These are phyloP conservation scores for Ypsolopha sequella DNA, from an alignment of 2,888 invertebrate genomes.

Conservation along the genomic window DNA sequence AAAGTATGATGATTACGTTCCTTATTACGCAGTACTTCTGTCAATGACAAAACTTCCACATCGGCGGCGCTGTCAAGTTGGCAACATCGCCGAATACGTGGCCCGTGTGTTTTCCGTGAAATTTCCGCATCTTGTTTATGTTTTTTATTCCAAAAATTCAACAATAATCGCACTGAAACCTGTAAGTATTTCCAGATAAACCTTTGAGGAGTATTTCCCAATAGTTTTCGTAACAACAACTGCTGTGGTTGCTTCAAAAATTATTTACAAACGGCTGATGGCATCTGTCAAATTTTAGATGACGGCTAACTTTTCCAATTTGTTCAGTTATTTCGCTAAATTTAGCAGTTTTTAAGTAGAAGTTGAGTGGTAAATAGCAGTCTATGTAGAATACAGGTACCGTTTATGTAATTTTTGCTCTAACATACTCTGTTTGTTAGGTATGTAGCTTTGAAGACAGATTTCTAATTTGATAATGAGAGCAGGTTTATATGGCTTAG, in stretches of 20 bases:
- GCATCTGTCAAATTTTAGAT: conserved; percentile 44
- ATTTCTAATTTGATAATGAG: no score
- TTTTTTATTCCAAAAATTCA: conserved; percentile 52
- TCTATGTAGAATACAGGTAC: neutral
- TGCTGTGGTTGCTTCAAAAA: conserved; percentile 18
- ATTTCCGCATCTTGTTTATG: conserved; percentile 57
- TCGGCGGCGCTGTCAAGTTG: conserved; percentile 52
- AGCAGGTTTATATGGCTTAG: no score
- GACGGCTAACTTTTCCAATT: conserved; percentile 13
- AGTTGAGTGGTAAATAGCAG: neutral
- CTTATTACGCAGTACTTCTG: conserved; percentile 20
- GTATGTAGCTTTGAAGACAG: no score
- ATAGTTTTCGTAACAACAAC: conserved; percentile 13
- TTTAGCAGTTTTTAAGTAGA: conserved; percentile 1
- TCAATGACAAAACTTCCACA: conserved; percentile 64
- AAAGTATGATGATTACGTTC: conserved; percentile 17
- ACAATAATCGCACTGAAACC: conserved; percentile 31
- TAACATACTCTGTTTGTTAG: neutral
- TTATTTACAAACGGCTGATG: conserved; percentile 24
- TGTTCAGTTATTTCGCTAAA: conserved; percentile 11
- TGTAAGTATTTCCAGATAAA: conserved; percentile 38
- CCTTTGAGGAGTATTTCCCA: conserved; percentile 7
- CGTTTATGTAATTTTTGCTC: neutral
- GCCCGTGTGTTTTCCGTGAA: conserved; percentile 49
- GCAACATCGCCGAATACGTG: conserved; percentile 66